Conservation (phyloP, 1,140 invertebrate genomes). For the Micrasema longulum region DNA sequence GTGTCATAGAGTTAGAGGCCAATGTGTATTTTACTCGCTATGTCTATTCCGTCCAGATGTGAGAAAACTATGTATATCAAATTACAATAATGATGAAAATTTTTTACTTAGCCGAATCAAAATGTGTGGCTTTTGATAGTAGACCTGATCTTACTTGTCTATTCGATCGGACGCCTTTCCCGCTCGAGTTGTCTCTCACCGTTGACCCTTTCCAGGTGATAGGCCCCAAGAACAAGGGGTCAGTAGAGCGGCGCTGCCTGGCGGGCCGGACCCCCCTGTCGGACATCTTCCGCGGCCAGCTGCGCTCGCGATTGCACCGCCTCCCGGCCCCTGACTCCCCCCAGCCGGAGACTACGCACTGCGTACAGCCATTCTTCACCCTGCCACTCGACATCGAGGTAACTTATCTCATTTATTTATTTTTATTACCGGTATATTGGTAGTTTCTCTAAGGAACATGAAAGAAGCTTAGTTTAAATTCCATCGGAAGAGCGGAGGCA, state of each 20-base stretch:
- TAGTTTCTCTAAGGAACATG: neutral
- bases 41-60: too few relatives aligned
- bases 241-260: slow-evolving; percentile 84
- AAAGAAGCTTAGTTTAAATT: neutral
- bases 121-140: slow-evolving; percentile 45
- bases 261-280: slow-evolving; percentile 89
- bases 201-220: slow-evolving; percentile 72
- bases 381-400: slow-evolving; percentile 95
- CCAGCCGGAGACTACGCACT: slow-evolving; percentile 72
- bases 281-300: slow-evolving; percentile 91
- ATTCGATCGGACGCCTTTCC: too few relatives aligned
- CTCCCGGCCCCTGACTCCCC: slow-evolving; percentile 70
- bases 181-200: too few relatives aligned
- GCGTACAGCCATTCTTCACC: slow-evolving; percentile 94
- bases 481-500: too few relatives aligned
- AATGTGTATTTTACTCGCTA: too few relatives aligned
- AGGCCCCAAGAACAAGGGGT: slow-evolving; percentile 88
- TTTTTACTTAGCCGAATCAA: slow-evolving; percentile 36
- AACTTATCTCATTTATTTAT: slow-evolving; percentile 50
- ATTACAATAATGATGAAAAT: slow-evolving; percentile 44
- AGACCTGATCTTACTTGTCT: slow-evolving; percentile 40
- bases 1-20: too few relatives aligned
- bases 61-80: too few relatives aligned
- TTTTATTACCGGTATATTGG: slow-evolving; percentile 3
- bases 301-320: slow-evolving; percentile 85